phyloP scores from a whole-genome alignment of 2,113 vertebrate genomes.

The Orientallactaga bullata region DNA sequence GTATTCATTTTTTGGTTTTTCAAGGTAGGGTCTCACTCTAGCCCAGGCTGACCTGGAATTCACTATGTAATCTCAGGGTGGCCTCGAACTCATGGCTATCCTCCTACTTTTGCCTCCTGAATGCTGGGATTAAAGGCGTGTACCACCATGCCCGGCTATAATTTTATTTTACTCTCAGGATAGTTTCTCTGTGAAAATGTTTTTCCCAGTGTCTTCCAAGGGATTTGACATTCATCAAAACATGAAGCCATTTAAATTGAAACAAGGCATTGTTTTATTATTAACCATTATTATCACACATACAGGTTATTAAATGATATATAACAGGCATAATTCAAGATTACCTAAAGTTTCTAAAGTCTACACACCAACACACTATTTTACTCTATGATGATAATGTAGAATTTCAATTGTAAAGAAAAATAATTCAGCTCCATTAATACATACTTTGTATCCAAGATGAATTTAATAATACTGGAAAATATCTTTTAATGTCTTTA shows the following conservation, averaged over 20 bases:
- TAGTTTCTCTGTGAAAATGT: background rate
- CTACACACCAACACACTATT: background rate
- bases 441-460: background rate
- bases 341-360: background rate
- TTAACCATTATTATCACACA: background rate
- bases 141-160: too few relatives aligned
- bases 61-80: too few relatives aligned
- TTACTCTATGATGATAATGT: background rate
- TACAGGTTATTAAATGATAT: background rate
- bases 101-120: too few relatives aligned
- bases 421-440: background rate
- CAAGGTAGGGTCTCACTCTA: too few relatives aligned
- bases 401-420: background rate
- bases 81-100: too few relatives aligned
- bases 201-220: background rate
- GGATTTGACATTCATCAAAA: background rate
- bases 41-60: too few relatives aligned
- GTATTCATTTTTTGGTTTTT: too few relatives aligned
- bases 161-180: slow-evolving; percentile 36
- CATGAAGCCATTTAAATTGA: background rate
- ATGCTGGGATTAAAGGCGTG: too few relatives aligned
- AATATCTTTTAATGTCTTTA: background rate
- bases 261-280: background rate
- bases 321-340: background rate
- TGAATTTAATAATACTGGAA: background rate